Evolutionary conservation across 1,140 invertebrate genomes (phyloP), one percentile per base, ranked within the genome.

Genomic region (Musca vetustissima): DNA sequence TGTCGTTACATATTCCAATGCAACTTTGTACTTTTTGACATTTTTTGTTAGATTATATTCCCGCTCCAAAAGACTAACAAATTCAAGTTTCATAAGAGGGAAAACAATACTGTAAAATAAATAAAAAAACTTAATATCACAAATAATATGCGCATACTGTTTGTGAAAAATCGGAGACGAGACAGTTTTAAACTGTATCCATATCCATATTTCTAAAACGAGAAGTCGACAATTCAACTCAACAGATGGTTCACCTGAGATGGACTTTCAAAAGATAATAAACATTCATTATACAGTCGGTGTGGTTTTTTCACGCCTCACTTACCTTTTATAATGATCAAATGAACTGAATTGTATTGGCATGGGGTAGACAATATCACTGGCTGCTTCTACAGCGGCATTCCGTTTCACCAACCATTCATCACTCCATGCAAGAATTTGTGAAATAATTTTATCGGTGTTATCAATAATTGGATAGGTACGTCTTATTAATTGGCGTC

Each of bases 21-120:
- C 48, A 0, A 75, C 66, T 9, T 67, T 52, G 64, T 74, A 71
- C 1, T 64, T 68, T 59, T 70, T 70, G 0, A 22, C 9, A 17
- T 64, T 71, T 0, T 43, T 13, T 43, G 57, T 43, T 8, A 28
- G 19, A 7, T 73, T 70, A 52, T 75, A 76, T 28, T 73, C 71
- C 14, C 72, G 71, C 17, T 80, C 75, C 6, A 80, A 71, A 22
- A 69, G 71, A 17, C 73, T 69, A 1, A 80, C 43, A 13, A 79
- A 61, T 28, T 81, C 79, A 4, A 81, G 52, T 66, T 77, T 79
- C 71, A 81, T 79, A 0, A 81, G 57, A 0, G 79, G 76, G 15
- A 76, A 64, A 47, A 81, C 52, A 1, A 66, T 79, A 1, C 79
- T 81, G 13, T 43, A 28, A 36, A 8, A 28, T 8, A 28, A 28